These are phyloP conservation scores for Mastomys coucha DNA, from an alignment of 2,113 vertebrate genomes.

Conservation along the genomic window DNA sequence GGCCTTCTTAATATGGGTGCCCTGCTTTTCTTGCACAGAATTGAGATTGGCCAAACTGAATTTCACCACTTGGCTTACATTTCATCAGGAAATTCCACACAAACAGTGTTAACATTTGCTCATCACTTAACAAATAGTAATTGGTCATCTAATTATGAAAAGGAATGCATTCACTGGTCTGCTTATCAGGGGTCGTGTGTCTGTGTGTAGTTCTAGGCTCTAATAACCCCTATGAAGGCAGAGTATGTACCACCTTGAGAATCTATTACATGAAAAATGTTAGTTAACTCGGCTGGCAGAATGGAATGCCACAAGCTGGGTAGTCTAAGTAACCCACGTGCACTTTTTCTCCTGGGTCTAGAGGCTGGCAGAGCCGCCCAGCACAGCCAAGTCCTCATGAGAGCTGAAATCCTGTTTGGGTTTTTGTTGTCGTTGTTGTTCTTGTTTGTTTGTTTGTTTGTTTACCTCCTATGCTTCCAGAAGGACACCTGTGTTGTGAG, in stretches of 20 bases:
- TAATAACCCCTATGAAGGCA: not conserved
- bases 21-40: not conserved
- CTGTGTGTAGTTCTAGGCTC: not conserved
- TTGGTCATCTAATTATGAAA: conserved; percentile 30
- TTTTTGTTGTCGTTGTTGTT: too few species aligned
- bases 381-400: not conserved
- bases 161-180: not conserved
- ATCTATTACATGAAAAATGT: not conserved
- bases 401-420: not conserved
- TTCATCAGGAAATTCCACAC: not conserved
- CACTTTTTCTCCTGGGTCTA: not conserved
- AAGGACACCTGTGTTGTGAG: not conserved
- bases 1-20: not conserved
- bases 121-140: conserved; percentile 10
- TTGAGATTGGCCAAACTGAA: not conserved
- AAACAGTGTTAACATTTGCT: not conserved
- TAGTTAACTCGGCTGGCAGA: not conserved
- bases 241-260: not conserved
- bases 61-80: not conserved
- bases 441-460: not conserved
- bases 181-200: not conserved
- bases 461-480: not conserved
- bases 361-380: too few species aligned
- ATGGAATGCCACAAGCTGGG: not conserved
- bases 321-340: not conserved